Evolutionary conservation across 2,888 invertebrate species (phyloP).

Genomic region (Mystacides longicornis): DNA sequence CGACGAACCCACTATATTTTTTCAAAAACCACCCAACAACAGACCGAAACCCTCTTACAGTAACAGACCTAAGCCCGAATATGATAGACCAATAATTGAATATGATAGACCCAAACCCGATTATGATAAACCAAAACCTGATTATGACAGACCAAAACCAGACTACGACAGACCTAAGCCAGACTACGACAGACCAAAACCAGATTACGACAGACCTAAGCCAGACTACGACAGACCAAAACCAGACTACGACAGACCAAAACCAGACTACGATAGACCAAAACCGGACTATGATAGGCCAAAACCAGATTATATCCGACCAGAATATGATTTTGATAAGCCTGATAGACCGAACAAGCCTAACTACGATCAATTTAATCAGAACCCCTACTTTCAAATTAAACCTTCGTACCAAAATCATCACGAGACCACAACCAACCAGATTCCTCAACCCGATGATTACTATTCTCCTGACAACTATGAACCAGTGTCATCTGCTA

Average conservation of each 20-base stretch:
- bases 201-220: constrained; percentile 34
- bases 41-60: constrained; percentile 32
- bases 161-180: constrained; percentile 31
- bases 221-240: constrained; percentile 34
- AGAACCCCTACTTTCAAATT: constrained; percentile 39
- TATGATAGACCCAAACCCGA: constrained; percentile 34
- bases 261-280: constrained; percentile 31
- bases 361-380: constrained; percentile 25
- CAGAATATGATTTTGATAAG: constrained; percentile 30
- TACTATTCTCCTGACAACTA: constrained; percentile 35
- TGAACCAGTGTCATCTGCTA: constrained; percentile 34
- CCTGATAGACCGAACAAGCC: constrained; percentile 30
- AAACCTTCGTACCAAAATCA: constrained; percentile 48
- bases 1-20: constrained; percentile 45
- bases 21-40: constrained; percentile 36
- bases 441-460: constrained; percentile 32
- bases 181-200: constrained; percentile 32
- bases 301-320: constrained; percentile 30
- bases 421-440: constrained; percentile 38
- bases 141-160: constrained; percentile 32
- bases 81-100: constrained; percentile 34
- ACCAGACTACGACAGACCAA: constrained; percentile 30
- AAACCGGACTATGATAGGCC: constrained; percentile 28
- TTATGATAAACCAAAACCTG: constrained; percentile 33
- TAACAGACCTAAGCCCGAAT: constrained; percentile 31